Evolutionary conservation across 2,888 invertebrate genomes (phyloP).

Genomic region (Geophilus truncorum): DNA sequence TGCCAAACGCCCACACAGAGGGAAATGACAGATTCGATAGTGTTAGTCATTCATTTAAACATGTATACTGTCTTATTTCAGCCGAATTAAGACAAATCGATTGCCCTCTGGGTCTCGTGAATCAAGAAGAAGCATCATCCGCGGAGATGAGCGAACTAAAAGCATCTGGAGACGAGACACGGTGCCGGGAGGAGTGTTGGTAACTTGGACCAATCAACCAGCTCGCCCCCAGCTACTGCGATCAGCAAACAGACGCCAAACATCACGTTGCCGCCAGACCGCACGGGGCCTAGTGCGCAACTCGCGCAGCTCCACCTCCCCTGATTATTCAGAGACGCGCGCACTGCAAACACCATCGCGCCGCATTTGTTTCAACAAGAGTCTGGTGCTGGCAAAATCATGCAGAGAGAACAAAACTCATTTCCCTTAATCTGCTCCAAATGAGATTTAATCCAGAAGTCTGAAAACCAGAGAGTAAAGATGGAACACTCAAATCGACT

Average conservation of each 20-base stretch:
- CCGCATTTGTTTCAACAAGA: not conserved
- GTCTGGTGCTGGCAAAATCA: not conserved
- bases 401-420: too few species aligned
- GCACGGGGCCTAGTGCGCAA: not conserved
- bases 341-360: not conserved
- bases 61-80: too few species aligned
- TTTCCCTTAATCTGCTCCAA: too few species aligned
- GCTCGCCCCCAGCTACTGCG: not conserved
- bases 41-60: too few species aligned
- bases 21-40: too few species aligned
- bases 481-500: too few species aligned
- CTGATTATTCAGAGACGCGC: not conserved
- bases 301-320: not conserved
- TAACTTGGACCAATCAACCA: not conserved
- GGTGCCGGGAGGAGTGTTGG: too few species aligned
- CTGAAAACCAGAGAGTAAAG: too few species aligned
- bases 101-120: too few species aligned
- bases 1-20: too few species aligned
- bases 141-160: not conserved
- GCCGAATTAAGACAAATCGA: too few species aligned
- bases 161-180: not conserved
- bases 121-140: not conserved
- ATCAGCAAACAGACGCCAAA: not conserved
- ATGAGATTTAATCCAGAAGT: too few species aligned
- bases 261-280: not conserved